Evolutionary conservation across 2,888 invertebrate species (phyloP), one percentile per base, ranked within the genome.

Genomic region (Eumerus sabulonum): DNA sequence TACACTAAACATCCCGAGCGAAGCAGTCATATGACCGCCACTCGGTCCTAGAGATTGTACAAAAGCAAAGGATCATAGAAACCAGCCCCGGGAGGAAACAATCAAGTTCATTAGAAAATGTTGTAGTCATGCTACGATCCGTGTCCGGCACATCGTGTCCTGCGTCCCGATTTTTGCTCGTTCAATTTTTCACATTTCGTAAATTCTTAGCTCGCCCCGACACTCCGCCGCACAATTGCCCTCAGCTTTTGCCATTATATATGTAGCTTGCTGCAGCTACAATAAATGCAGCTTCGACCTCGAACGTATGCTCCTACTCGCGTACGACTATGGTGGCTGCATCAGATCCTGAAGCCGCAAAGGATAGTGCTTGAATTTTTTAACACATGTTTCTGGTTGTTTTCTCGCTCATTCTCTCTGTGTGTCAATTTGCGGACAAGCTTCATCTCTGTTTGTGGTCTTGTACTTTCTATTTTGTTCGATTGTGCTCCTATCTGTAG

Each of bases 341-440:
- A 77, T 73, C 59, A 63, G 50, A 51, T 59, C 67, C 67, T 59
- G 63, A 54, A 66, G 60, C 62, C 51, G 56, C 79, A 79, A 79
- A 79, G 79, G 79, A 79, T 74, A 79, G 79, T 79, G 79, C 70
- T 79, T 79, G 74, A 79, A 79, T 79, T 79, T 76, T 79, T 79
- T 79, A 79, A 74, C 79, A 79, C 74, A 79, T 79, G 74, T 70
- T 79, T 74, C 74, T 51, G 40, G 54, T 60, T 53, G 64, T 72
- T 59, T 51, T 17, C 48, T 38, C 42, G 56, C 62, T 50, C 68
- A 54, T 59, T 73, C 79, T 67, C 45, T 79, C 62, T 64, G 72
- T 72, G 74, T 79, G 79, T 79, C 79, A 74, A 79, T 74, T 79
- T 79, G 79, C 60, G 79, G 79, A 79, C 79, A 79, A 79, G 74